Evolutionary conservation across 2,888 invertebrate species (phyloP), one percentile per base, ranked within the genome.

Genomic region (Hemicrepidius hirtus): DNA sequence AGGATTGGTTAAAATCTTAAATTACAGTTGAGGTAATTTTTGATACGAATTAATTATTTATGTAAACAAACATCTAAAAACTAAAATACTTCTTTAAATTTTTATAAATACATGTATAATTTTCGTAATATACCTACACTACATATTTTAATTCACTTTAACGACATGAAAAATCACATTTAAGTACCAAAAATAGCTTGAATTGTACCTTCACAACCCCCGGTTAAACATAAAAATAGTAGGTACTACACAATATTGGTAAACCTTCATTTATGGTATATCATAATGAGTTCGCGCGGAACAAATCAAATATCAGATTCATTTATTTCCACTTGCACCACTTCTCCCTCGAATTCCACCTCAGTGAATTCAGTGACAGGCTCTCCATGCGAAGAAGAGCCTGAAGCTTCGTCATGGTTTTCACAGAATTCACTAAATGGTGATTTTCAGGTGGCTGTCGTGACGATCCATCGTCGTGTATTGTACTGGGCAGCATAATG

Each of bases 371-470:
- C 80, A 24, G 77, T 73, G 62, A 69, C 68, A 16, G 74, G 68
- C 46, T 77, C 77, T 18, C 68, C 76, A 35, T 57, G 53, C 6
- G 71, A 68, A 10, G 72, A 72, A 35, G 71, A 71, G 13, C 55
- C 66, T 20, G 66, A 49, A n/a, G 74, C 64, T 44, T 69, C 71
- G 28, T 75, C 75, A 44, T 60, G 69, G 60, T 71, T 60, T 18
- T 67, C 67, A 18, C 71, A 53, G 68, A 75, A 73, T 60, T 75
- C 77, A 74, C 75, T 63, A 55, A 75, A 72, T 55, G 68, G 74
- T 49, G 75, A 74, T 59, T 69, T 80, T 86, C 85, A 86, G 80
- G 85, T 85, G 76, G 84, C 75, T 65, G 85, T 83, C 10, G 84
- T 84, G 28, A 85, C 84, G 55, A 85, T 81, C 85, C 86, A 86